Evolutionary conservation across 2,888 invertebrate genomes (phyloP), one percentile per base, ranked within the genome.

Genomic region (Galeruca laticollis): DNA sequence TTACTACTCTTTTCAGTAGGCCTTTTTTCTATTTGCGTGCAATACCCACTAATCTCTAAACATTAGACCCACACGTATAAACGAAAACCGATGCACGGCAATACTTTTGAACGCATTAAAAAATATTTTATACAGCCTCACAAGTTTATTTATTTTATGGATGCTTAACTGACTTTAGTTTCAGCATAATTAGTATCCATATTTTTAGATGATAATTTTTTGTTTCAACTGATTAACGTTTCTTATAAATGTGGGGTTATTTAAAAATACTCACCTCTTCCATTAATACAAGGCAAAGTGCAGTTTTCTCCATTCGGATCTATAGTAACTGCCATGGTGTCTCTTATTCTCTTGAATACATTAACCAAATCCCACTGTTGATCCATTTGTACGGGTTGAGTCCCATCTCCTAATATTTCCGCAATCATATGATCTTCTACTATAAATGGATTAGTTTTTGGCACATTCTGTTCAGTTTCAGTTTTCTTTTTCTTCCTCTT

Each of bases 231-330:
- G 26, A 26, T 26, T 26, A 26, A 26, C n/a, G n/a, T n/a, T n/a
- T n/a, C n/a, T n/a, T n/a, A n/a, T 26, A 1, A 26, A 3, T 5
- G 1, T 6, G 3, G 6, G 26, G 2, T 26, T 57, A 62, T 57
- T 60, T 47, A 65, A 43, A 54, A 57, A 49, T 40, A 67, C 49
- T 67, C 57, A 72, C 72, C 66, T 63, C 64, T 72, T 60, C 52
- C 60, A 31, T 60, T 69, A 67, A 72, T 69, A 60, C 65, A 47
- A 5, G 47, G 47, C 47, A 43, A 43, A 43, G n/a, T 43, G n/a
- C 43, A 15, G n/a, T n/a, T n/a, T 15, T 43, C 43, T 43, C 43
- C 43, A 47, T 47, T 18, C 1, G 47, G 15, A 18, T 8, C 47
- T 47, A 0, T 15, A 18, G 47, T 18, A 8, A 47, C 18, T 47